These are phyloP conservation scores for Mixornis gularis DNA, from an alignment of 2,113 vertebrate species.

Conservation along the genomic window DNA sequence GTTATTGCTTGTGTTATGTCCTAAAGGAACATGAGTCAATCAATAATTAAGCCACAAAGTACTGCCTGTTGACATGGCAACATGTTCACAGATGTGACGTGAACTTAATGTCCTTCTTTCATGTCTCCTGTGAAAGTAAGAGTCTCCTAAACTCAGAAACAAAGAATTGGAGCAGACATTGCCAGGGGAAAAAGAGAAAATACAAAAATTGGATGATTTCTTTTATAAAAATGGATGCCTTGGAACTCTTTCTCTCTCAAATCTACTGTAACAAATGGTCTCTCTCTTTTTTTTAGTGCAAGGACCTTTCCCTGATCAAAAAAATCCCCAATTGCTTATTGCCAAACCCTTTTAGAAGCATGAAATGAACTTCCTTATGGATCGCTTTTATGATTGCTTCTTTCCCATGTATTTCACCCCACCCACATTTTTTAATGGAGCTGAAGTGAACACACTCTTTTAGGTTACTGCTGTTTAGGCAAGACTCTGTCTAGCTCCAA, in stretches of 20 bases:
- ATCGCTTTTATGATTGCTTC: slow-evolving; percentile 26
- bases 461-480: slow-evolving; percentile 17
- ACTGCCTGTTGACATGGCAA: slow-evolving; percentile 67
- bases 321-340: slow-evolving; percentile 14
- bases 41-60: slow-evolving; percentile 69
- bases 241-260: not conserved
- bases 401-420: slow-evolving; percentile 54
- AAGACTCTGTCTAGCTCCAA: slow-evolving; percentile 20
- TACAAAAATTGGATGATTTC: not conserved
- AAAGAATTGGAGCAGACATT: slow-evolving; percentile 7
- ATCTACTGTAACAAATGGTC: not conserved
- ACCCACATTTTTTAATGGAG: slow-evolving; percentile 53
- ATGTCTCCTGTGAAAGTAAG: slow-evolving; percentile 51
- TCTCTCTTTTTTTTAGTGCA: not conserved
- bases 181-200: not conserved
- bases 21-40: slow-evolving; percentile 71
- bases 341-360: not conserved
- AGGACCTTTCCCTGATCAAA: slow-evolving; percentile 6
- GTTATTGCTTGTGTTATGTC: slow-evolving; percentile 66
- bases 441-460: not conserved
- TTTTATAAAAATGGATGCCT: not conserved
- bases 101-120: slow-evolving; percentile 61
- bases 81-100: slow-evolving; percentile 53
- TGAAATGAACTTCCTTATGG: slow-evolving; percentile 26
- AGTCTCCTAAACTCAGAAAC: slow-evolving; percentile 22